These are phyloP conservation scores for Bradypodion ventrale DNA, from an alignment of 2,797 vertebrate species.

Conservation along the genomic window DNA sequence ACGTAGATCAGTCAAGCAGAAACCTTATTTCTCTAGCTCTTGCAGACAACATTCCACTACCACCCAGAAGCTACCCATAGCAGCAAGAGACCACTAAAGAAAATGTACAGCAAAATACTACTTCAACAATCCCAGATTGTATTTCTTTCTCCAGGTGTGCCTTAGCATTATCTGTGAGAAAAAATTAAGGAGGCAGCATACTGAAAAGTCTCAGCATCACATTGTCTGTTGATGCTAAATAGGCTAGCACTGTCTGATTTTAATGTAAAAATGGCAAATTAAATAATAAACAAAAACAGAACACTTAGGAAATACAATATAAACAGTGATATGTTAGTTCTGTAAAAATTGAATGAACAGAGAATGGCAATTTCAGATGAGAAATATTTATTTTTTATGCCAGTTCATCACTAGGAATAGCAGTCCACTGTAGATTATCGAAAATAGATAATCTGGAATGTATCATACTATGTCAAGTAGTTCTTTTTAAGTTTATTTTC, in stretches of 20 bases:
- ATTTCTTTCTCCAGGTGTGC: neutral
- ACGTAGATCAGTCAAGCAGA: neutral
- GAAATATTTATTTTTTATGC: neutral
- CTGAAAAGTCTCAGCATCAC: neutral
- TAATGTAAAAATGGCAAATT: neutral
- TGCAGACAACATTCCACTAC: neutral
- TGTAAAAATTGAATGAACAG: neutral
- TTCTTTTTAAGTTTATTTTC: neutral
- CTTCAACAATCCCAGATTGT: neutral
- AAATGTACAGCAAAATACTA: neutral
- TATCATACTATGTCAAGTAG: neutral
- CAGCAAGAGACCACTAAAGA: neutral
- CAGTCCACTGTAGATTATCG: neutral
- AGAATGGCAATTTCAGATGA: neutral
- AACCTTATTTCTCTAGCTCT: neutral
- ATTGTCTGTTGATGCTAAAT: neutral
- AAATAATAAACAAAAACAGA: neutral
- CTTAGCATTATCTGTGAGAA: neutral
- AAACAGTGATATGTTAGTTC: neutral
- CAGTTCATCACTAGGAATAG: neutral
- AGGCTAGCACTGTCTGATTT: neutral
- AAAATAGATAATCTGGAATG: neutral
- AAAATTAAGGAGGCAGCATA: neutral
- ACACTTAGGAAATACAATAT: neutral
- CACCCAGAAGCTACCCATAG: neutral